Conservation (phyloP, 2,888 invertebrate species). For the Cryptocheilus praepositus region DNA sequence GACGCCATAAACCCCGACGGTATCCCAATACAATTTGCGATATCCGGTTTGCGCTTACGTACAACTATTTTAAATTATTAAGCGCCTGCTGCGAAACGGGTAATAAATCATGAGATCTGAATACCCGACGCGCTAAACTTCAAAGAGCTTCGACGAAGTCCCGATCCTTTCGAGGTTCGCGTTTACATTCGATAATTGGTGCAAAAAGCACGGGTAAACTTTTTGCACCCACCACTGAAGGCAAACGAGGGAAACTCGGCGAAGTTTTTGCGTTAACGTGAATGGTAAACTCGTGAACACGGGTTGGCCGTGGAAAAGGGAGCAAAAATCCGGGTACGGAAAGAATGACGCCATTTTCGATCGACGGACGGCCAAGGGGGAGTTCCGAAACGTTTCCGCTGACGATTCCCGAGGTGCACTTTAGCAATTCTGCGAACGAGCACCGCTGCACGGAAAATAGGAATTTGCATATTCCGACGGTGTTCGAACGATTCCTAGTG, state of each 20-base stretch:
- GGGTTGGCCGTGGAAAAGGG: background rate
- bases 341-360: constrained; percentile 1
- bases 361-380: no score
- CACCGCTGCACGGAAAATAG: background rate
- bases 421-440: background rate
- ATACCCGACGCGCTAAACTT: no score
- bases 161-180: no score
- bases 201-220: no score
- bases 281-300: background rate
- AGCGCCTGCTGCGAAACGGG: no score
- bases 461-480: constrained; percentile 4
- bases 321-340: background rate
- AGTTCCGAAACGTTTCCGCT: background rate
- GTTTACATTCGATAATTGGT: no score
- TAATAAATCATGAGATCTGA: no score
- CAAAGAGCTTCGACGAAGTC: no score
- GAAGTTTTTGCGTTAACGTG: background rate
- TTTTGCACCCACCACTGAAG: background rate
- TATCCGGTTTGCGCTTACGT: no score
- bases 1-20: no score
- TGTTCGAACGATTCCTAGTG: background rate
- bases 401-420: background rate
- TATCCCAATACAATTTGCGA: no score
- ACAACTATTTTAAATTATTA: no score
- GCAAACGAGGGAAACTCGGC: background rate